Percentiles rank a stretch among this genome's conserved stretches.
phyloP scores from a whole-genome alignment of 2,113 vertebrate species.

The Athene noctua region DNA sequence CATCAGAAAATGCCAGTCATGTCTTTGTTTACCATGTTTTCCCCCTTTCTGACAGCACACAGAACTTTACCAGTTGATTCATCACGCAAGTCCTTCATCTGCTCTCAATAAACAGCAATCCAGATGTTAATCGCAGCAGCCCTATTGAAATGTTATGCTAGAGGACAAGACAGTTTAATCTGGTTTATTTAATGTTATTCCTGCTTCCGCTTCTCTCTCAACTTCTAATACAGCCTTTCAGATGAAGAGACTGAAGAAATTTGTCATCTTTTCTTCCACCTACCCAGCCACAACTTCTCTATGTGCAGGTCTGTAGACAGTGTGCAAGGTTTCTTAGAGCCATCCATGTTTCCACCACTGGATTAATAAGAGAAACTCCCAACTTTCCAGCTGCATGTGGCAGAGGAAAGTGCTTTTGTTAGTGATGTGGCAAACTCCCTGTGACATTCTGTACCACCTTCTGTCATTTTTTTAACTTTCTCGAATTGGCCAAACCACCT shows the following conservation, averaged over 20 bases:
- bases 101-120: background rate
- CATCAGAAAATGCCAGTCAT: background rate
- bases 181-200: background rate
- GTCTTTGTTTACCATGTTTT: background rate
- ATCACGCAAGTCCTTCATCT: background rate
- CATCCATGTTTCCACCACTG: background rate
- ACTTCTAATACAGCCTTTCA: background rate
- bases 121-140: background rate
- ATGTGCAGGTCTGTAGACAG: background rate
- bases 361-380: background rate
- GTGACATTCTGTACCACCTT: background rate
- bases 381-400: background rate
- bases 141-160: background rate
- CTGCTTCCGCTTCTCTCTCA: background rate
- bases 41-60: background rate
- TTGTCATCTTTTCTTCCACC: background rate
- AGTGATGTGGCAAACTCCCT: background rate
- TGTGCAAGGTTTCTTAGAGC: background rate
- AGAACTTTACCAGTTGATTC: background rate
- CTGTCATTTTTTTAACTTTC: background rate
- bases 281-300: background rate
- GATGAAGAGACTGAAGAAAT: background rate
- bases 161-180: background rate
- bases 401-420: background rate
- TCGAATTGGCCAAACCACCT: background rate